Evolutionary conservation across 2,797 vertebrate species (phyloP), one percentile per base, ranked within the genome.

Genomic region (Enteromius fasciolatus): DNA sequence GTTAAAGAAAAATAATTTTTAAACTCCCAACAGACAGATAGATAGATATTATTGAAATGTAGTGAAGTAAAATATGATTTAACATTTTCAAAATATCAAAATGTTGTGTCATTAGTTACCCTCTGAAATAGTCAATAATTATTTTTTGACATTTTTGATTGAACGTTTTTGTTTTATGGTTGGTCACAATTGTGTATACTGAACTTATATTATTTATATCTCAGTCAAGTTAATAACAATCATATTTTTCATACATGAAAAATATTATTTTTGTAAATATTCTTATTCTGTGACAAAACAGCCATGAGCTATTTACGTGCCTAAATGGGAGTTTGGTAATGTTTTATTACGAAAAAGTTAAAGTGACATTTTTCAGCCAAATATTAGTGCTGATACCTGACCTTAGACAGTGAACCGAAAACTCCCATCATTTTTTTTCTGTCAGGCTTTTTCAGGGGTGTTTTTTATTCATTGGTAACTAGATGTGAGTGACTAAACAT

Each of bases 401-500:
- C 69, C 69, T 83, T 67, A 76, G 57, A 79, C 23, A 14, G 69
- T 75, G 84, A 82, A 66, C 80, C 10, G 5, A 66, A 78, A 72
- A 78, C 59, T 74, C 61, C 59, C 66, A 81, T 48, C 15, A 64
- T 64, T 44, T 44, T 82, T 54, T 75, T 39, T 23, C 17, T 8
- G 4, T 57, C 33, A 74, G 41, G 48, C 10, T 25, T 25, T 84
- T 78, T 48, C 28, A 48, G 59, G 36, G 50, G 66, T 72, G 73
- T 52, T 28, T 81, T 77, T 68, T 28, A 78, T 84, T 85, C 76
- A 76, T 78, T 31, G 31, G 85, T 83, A 63, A 82, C 68, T 50
- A 73, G 54, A 82, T 66, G 74, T 81, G 61, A 69, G 61, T 59
- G 63, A 81, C 81, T 83, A 78, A 81, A 83, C 81, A 81, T 74